Base-by-base conservation (phyloP, 2,888 invertebrate genomes). In the Scaptomyza polygonia region DNA sequence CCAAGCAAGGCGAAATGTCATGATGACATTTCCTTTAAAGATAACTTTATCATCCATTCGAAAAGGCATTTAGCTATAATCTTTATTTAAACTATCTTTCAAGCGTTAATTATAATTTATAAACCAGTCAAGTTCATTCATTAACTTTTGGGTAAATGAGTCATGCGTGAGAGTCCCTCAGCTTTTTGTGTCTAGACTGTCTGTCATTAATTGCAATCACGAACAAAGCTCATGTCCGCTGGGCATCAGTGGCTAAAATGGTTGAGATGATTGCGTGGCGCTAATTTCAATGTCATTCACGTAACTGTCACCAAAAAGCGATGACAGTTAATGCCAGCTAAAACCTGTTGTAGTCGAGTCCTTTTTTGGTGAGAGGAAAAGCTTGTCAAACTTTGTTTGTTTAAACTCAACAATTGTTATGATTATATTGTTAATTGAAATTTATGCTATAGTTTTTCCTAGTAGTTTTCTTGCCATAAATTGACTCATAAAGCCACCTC, bases 201-300 rank as follows among this genome's bases (percentile, higher is more conserved):
- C 55, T 27, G 42, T 30, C 63, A 62, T 67, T 84, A 84, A 81
- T 67, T 71, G 87, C 64, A 71, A 71, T 53, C 65, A 39, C 84
- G 68, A 63, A 48, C 58, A 61, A 21, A 34, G 49, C 57, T 56
- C 66, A 69, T 67, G 65, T 55, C 58, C 32, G 54, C 5, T 36
- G 29, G 32, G 11, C 43, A 39, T 7, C 30, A 16, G 18, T n/a
- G 12, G n/a, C n/a, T 67, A 79, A 68, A 83, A 55, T 77, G 61
- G 48, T 52, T 86, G 44, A 52, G 29, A 3, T 14, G 11, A 18
- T 16, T 16, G 32, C n/a, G 5, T 1, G 12, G 7, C 8, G 49
- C 57, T 44, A 36, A 57, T 76, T 73, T 45, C 11, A 9, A 61
- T 5, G 45, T 59, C 9, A 8, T 40, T 42, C 72, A 77, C 77